Evolutionary conservation across 2,113 vertebrate species (phyloP).

Genomic region (Cyrtonyx montezumae): DNA sequence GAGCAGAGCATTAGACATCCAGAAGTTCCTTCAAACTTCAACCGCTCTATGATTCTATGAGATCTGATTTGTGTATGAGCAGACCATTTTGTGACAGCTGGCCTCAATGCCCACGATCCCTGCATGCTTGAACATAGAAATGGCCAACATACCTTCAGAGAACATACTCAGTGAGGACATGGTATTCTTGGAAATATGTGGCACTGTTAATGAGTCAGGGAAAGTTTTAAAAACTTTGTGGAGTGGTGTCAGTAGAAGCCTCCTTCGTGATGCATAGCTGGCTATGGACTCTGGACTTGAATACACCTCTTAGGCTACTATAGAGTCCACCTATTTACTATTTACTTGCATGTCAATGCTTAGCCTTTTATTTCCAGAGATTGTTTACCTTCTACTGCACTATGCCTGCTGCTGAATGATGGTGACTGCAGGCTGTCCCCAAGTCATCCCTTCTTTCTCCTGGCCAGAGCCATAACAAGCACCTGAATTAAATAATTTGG

Average conservation of each 20-base stretch:
- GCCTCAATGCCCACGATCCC: background rate
- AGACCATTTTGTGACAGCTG: background rate
- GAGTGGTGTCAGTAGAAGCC: background rate
- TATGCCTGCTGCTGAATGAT: fast-evolving
- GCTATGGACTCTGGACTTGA: background rate
- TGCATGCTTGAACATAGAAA: background rate
- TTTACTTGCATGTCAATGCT: background rate
- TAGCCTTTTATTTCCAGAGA: background rate
- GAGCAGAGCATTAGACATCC: background rate
- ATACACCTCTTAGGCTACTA: too few species aligned
- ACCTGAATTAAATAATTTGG: background rate
- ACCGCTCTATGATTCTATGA: background rate
- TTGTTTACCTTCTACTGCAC: background rate
- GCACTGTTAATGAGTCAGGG: background rate
- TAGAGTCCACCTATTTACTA: too few species aligned
- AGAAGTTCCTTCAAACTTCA: background rate
- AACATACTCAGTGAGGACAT: background rate
- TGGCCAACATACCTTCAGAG: background rate
- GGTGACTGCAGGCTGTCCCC: background rate
- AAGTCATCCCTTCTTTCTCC: fast-evolving
- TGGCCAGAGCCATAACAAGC: background rate
- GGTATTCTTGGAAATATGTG: background rate
- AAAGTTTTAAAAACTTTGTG: background rate
- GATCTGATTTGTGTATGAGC: background rate
- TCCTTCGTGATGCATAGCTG: background rate